Base-by-base conservation (phyloP, 2,888 invertebrate genomes). In the Panorpa germanica region DNA sequence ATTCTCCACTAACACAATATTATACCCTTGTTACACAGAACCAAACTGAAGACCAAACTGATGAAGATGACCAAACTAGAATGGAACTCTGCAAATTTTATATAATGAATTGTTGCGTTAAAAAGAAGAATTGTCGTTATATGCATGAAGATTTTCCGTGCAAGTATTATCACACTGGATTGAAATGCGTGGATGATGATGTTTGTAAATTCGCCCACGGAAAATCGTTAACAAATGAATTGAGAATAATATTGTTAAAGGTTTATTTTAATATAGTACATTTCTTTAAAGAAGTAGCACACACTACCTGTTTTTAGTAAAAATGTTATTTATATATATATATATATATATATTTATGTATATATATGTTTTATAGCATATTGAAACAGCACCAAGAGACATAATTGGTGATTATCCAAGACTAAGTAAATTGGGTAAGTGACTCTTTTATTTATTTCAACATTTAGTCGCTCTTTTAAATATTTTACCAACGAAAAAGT, bases 61-160 rank as follows among this genome's bases (percentile, higher is more conserved):
- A n/a, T n/a, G n/a, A n/a, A n/a, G n/a, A n/a, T n/a, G n/a, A n/a
- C n/a, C n/a, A n/a, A n/a, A n/a, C n/a, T n/a, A n/a, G n/a, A n/a
- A 69, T 77, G 64, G 88, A 90, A 52, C 55, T 88, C 11, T 90
- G 90, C 56, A 88, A 86, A 57, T 88, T 85, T 56, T 88, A 86
- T 56, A 56, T 86, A 38, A 78, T 78, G 70, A 82, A 82, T 39
- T 78, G 80, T 50, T 90, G 90, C 57, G 80, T 77, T 33, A 88
- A 86, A 55, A 71, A 81, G 46, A 83, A 83, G 43, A 78, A 81
- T 52, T 90, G 90, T 57, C 60, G 81, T 16, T 90, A 82, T 49
- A 77, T 88, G 76, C 90, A 90, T 55, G 70, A 75, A 44, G 85
- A 88, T 49, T 90, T 85, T 54, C 88, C 88, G 18, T 90, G 88